Base-by-base conservation (phyloP, 2,888 invertebrate species). In the Chrysodeixis includens region DNA sequence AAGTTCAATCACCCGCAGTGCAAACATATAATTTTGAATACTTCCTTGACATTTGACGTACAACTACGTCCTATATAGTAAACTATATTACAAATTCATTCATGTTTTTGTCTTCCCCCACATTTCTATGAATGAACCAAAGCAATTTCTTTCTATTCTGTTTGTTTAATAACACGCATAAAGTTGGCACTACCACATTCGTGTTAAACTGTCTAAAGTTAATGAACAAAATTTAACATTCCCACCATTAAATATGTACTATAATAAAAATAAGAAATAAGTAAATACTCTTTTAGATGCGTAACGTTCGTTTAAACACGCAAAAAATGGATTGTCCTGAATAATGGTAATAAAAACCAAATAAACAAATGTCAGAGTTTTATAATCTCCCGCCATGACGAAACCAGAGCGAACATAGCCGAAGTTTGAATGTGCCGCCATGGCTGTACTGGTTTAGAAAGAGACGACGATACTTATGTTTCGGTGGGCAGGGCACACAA, bases 381-480 rank as follows among this genome's bases (percentile, higher is more conserved):
- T 81, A 69, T 83, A 85, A 86, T 82, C 82, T 91, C 87, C 88
- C 93, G 92, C 91, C 65, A 71, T 66, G 63, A 54, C 55, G 18
- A 66, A 55, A 73, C 64, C 69, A 75, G 73, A 85, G 82, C 87
- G 88, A 90, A 86, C 80, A 83, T 84, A 77, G 63, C 74, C 81
- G 82, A 83, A 70, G 76, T 91, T 92, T 85, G 81, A 91, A 92
- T 85, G 79, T 90, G 80, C 86, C 93, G 92, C 91, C 83, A 79
- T 68, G 69, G 26, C 58, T 62, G 55, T 74, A 81, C 76, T 71
- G 72, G 82, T 77, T 82, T 84, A 87, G 90, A 93, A 82, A 87
- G 91, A 88, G 93, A 92, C 12, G 69, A 81, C 79, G 66, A 30
- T 71, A 84, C 65, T 74, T 76, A 69, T 51, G 58, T 75, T 84